Percentiles rank a stretch among this genome's conserved stretches.
These are phyloP conservation scores for Ectobius pallidus DNA, from an alignment of 2,888 invertebrate genomes.

Conservation along the genomic window DNA sequence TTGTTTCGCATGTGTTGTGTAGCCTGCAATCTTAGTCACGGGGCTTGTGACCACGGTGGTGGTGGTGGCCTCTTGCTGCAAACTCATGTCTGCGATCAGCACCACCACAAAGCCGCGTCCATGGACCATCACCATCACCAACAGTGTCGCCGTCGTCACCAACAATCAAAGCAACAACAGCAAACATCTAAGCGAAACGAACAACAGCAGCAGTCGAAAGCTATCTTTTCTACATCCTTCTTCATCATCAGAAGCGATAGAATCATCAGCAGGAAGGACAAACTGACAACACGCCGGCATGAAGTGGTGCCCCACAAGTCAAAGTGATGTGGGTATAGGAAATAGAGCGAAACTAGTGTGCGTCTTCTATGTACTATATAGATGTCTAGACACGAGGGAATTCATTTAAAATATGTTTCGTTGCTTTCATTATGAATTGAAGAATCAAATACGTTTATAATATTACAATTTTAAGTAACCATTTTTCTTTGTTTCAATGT, in stretches of 20 bases:
- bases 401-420: not conserved
- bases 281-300: conserved; percentile 13
- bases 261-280: not conserved
- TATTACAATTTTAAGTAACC: not conserved
- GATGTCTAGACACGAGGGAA: not conserved
- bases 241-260: not conserved
- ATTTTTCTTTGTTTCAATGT: not conserved
- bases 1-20: no score
- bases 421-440: not conserved
- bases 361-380: no score
- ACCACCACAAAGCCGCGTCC: not conserved
- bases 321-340: conserved; percentile 17
- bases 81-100: not conserved
- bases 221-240: no score
- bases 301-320: not conserved
- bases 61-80: no score
- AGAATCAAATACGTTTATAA: not conserved
- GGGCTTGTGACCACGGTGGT: not conserved
- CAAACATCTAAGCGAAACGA: not conserved
- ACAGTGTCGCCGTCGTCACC: not conserved
- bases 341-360: not conserved
- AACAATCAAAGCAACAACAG: not conserved
- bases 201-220: no score
- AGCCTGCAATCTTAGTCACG: conserved; percentile 1
- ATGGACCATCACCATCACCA: conserved; percentile 9